A percentile compares a stretch with the other conserved stretches of the same genome.
phyloP scores from a whole-genome alignment of 2,797 vertebrate genomes.

The Micrastur ruficollis region DNA sequence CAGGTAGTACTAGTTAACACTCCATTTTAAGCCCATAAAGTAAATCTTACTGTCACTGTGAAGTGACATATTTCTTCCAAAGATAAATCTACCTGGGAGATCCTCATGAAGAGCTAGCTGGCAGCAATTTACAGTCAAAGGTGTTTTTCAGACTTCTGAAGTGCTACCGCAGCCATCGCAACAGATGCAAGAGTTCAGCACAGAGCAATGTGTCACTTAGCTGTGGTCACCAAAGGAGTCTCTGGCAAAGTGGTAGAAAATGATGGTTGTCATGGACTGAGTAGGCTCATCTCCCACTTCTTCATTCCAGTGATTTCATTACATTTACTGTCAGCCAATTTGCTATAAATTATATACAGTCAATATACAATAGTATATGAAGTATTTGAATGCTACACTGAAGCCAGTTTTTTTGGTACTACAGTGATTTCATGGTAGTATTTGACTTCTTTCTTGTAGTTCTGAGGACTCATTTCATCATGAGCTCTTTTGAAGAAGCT shows the following conservation, averaged over 20 bases:
- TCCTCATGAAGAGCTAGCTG: fast-evolving
- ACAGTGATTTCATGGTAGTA: not conserved
- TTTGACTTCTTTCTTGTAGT: not conserved
- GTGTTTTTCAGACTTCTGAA: not conserved
- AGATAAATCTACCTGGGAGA: not conserved
- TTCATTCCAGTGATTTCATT: not conserved
- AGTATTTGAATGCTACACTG: fast-evolving
- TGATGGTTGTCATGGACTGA: not conserved
- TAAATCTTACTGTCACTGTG: not conserved
- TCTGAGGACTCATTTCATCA: not conserved
- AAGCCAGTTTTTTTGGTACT: fast-evolving
- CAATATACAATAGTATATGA: too few species aligned
- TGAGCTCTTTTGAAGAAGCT: constrained; percentile 70
- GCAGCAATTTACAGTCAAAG: fast-evolving
- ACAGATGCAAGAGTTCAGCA: not conserved
- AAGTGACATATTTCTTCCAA: not conserved
- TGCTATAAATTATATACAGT: fast-evolving
- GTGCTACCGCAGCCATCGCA: not conserved
- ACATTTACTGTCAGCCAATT: not conserved
- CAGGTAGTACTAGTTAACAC: too few species aligned
- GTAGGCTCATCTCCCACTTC: not conserved
- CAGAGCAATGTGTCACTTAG: not conserved
- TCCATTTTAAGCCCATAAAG: not conserved
- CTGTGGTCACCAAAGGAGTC: not conserved
- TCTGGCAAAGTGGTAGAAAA: not conserved